Evolutionary conservation across 2,113 vertebrate genomes (phyloP).

Genomic region (Atlantisia rogersi): DNA sequence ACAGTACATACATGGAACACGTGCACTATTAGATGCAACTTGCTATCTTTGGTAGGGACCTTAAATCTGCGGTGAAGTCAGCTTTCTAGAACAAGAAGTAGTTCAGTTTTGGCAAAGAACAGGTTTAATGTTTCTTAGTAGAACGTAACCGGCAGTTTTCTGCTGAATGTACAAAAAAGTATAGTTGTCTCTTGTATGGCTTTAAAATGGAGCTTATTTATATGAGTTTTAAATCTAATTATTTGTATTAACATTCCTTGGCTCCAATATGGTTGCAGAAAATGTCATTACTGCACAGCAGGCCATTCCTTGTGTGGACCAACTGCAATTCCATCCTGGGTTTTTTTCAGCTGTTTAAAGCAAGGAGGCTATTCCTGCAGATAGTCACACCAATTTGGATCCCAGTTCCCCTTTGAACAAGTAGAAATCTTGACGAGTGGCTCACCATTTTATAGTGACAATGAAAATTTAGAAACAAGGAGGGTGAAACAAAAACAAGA

Average conservation of each 20-base stretch:
- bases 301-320: neutral
- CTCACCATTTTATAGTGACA: neutral
- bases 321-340: neutral
- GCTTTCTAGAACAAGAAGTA: neutral
- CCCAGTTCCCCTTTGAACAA: neutral
- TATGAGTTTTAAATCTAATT: neutral
- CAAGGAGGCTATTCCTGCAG: neutral
- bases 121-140: neutral
- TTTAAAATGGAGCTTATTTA: neutral
- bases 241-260: neutral
- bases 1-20: conserved; percentile 45
- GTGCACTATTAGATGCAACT: neutral
- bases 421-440: neutral
- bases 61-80: neutral
- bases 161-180: neutral
- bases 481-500: neutral
- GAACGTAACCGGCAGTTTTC: neutral
- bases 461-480: neutral
- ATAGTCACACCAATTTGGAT: neutral
- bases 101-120: conserved; percentile 50
- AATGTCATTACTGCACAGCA: neutral
- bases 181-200: neutral
- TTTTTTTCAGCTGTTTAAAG: neutral
- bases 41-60: conserved; percentile 38
- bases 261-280: neutral